A percentile compares a stretch with the other conserved stretches of the same genome.
Conservation (phyloP, 2,888 invertebrate genomes). For the Caenorhabditis afra region DNA sequence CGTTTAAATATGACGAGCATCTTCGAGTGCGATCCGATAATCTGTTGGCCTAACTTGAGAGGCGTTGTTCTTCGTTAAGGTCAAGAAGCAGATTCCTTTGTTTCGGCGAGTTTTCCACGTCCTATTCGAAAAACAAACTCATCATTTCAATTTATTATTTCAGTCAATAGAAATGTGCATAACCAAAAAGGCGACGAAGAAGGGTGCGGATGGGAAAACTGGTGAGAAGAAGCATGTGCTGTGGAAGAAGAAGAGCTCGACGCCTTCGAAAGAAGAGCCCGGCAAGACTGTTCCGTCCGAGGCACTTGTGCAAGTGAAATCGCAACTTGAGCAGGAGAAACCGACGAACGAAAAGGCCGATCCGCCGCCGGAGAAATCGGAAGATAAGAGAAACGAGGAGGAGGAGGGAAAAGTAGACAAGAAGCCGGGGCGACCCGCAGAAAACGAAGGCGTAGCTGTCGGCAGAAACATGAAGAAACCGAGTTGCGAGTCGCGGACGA, state of each 20-base stretch:
- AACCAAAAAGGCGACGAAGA: slow-evolving; percentile 33
- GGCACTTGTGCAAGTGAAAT: not conserved
- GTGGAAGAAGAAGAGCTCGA: slow-evolving; percentile 2
- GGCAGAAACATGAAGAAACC: slow-evolving; percentile 8
- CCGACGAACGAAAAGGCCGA: not conserved
- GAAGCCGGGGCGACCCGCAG: too few species aligned
- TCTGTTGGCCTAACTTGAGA: too few species aligned
- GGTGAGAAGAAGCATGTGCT: not conserved
- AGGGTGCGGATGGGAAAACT: not conserved
- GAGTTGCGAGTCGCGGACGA: not conserved
- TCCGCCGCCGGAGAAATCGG: not conserved
- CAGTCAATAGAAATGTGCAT: slow-evolving; percentile 25
- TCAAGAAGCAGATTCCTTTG: too few species aligned
- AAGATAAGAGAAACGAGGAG: not conserved
- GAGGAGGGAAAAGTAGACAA: not conserved
- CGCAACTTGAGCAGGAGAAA: slow-evolving; percentile 1
- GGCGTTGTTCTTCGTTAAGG: too few species aligned
- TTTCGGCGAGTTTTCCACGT: too few species aligned
- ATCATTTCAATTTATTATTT: too few species aligned
- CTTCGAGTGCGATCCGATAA: too few species aligned
- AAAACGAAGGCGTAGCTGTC: too few species aligned
- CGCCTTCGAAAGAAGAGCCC: not conserved
- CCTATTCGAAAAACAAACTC: too few species aligned
- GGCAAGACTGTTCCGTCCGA: not conserved
- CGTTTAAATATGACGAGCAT: too few species aligned